Conservation (phyloP, 2,888 invertebrate species). For the Phortica okadai region DNA sequence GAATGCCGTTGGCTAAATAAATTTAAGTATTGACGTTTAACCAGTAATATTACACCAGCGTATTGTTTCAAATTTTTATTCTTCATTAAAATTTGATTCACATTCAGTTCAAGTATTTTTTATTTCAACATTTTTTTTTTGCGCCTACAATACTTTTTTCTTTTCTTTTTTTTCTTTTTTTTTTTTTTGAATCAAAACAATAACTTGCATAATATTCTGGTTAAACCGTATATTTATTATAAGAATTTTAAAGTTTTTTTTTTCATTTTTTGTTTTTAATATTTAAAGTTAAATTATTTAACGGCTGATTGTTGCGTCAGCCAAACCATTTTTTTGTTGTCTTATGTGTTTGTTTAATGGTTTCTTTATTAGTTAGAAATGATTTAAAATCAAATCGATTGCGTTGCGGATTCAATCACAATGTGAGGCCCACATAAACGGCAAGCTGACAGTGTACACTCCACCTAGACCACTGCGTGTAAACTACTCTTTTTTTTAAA, state of each 20-base stretch:
- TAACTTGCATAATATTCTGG: slow-evolving; percentile 75
- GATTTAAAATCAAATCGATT: slow-evolving; percentile 52
- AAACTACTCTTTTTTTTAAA: slow-evolving; percentile 77
- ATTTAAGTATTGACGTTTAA: slow-evolving; percentile 75
- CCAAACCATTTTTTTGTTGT: slow-evolving; percentile 34
- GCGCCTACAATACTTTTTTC: neutral
- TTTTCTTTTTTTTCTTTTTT: slow-evolving; percentile 25
- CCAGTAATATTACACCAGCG: slow-evolving; percentile 76
- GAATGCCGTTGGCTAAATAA: slow-evolving; percentile 68
- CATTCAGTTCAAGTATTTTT: slow-evolving; percentile 31
- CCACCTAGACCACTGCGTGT: slow-evolving; percentile 77
- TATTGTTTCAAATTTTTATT: slow-evolving; percentile 72
- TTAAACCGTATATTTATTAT: slow-evolving; percentile 69
- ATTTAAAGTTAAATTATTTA: too few species aligned
- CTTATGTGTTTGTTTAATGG: slow-evolving; percentile 40
- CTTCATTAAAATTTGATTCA: slow-evolving; percentile 32
- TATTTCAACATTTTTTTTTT: slow-evolving; percentile 25
- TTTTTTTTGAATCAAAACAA: slow-evolving; percentile 62
- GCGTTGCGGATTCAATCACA: slow-evolving; percentile 70
- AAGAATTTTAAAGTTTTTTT: slow-evolving; percentile 61
- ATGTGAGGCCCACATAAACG: slow-evolving; percentile 82
- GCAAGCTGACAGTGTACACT: slow-evolving; percentile 81
- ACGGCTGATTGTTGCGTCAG: too few species aligned
- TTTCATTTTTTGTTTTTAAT: slow-evolving; percentile 48
- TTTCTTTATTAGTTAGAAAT: slow-evolving; percentile 44